These are phyloP conservation scores for Epistrophe grossulariae DNA, from an alignment of 2,888 invertebrate genomes.

Conservation along the genomic window DNA sequence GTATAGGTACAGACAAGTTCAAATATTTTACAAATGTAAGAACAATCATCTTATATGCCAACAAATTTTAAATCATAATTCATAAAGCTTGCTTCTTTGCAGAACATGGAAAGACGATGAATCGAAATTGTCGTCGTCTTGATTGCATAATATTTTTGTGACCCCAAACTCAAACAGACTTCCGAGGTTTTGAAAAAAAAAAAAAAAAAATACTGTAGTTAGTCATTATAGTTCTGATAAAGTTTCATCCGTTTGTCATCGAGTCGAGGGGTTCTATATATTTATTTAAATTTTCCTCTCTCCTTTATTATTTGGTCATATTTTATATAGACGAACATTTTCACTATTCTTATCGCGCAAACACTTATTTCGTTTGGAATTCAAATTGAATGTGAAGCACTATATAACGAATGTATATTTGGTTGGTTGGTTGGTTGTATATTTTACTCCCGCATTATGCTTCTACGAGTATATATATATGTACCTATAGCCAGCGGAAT, in stretches of 20 bases:
- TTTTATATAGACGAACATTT: conserved; percentile 60
- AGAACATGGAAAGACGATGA: not conserved
- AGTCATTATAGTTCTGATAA: conserved; percentile 33
- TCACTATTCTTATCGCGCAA: conserved; percentile 64
- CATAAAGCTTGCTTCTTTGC: not conserved
- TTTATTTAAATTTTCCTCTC: not conserved
- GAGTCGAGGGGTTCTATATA: not conserved
- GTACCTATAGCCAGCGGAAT: conserved; percentile 22
- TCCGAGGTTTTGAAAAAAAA: not conserved
- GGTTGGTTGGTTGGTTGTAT: conserved; percentile 10
- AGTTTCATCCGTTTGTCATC: conserved; percentile 8
- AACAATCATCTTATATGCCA: too few relatives aligned
- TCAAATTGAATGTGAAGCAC: conserved; percentile 60
- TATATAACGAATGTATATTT: not conserved
- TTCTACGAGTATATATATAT: not conserved
- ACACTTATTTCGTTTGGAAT: conserved; percentile 67
- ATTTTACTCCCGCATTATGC: conserved; percentile 51
- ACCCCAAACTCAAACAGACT: not conserved
- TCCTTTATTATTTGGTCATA: conserved; percentile 44
- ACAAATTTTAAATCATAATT: not conserved
- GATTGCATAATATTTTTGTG: not conserved
- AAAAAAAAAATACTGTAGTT: not conserved
- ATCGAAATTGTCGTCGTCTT: not conserved
- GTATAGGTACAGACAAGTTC: too few relatives aligned
- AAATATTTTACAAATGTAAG: too few relatives aligned